phyloP scores from a whole-genome alignment of 1,140 invertebrate genomes.

The Bombus sylvicola region DNA sequence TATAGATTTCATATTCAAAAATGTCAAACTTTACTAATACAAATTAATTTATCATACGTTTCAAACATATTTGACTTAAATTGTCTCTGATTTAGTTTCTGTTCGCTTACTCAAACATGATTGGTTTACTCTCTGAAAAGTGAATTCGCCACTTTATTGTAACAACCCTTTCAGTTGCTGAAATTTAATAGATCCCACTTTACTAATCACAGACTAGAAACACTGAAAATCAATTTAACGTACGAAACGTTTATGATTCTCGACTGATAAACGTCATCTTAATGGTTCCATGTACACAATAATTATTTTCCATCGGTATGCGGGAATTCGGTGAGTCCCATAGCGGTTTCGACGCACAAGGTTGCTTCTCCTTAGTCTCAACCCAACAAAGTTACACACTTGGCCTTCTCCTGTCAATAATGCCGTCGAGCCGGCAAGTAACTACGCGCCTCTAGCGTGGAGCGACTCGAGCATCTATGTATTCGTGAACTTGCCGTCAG shows the following conservation, averaged over 20 bases:
- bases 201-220: no score
- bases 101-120: no score
- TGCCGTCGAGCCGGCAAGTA: conserved; percentile 59
- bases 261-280: not conserved
- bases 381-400: conserved; percentile 68
- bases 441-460: conserved; percentile 57
- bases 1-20: not conserved
- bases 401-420: conserved; percentile 65
- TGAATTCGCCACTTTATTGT: no score
- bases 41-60: no score
- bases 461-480: conserved; percentile 32
- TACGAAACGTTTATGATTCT: not conserved
- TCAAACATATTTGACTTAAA: no score
- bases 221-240: not conserved
- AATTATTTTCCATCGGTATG: conserved; percentile 6
- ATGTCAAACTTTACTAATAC: no score
- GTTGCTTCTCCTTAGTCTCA: conserved; percentile 47
- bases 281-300: not conserved
- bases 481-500: conserved; percentile 59
- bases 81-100: no score
- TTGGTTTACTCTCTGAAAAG: not conserved
- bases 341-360: conserved; percentile 13
- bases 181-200: not conserved
- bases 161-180: not conserved
- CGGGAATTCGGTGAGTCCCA: not conserved